phyloP scores from a whole-genome alignment of 2,797 vertebrate genomes.

The Thaleichthys pacificus region DNA sequence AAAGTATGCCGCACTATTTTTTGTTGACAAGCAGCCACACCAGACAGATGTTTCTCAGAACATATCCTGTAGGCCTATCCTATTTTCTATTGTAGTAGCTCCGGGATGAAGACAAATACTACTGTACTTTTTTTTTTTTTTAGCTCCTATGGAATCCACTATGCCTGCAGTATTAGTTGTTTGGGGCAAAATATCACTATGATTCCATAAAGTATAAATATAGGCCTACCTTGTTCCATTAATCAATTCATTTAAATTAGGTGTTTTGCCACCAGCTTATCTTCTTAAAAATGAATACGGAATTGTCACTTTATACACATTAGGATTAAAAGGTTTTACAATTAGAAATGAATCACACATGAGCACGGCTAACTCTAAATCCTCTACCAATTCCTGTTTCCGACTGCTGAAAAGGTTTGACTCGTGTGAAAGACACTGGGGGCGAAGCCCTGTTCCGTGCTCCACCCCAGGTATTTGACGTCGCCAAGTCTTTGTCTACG shows the following conservation, averaged over 20 bases:
- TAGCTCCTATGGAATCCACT: too few species aligned
- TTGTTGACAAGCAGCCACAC: slow-evolving; percentile 47
- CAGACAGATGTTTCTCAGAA: neutral
- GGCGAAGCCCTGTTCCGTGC: slow-evolving; percentile 50
- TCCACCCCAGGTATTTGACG: slow-evolving; percentile 75
- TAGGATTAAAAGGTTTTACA: neutral
- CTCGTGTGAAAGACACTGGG: neutral
- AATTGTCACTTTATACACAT: neutral
- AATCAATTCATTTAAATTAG: neutral
- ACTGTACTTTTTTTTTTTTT: too few species aligned
- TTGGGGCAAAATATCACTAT: too few species aligned
- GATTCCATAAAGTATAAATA: neutral
- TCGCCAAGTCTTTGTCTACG: slow-evolving; percentile 76
- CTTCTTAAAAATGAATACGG: neutral
- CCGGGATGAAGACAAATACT: neutral
- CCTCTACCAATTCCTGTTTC: slow-evolving; percentile 61
- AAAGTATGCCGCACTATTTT: slow-evolving; percentile 40
- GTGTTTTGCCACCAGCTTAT: neutral
- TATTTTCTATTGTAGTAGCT: neutral
- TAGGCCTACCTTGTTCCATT: neutral
- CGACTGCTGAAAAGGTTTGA: neutral
- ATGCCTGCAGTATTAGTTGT: too few species aligned
- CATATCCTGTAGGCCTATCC: neutral
- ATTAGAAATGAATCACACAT: neutral
- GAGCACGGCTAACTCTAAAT: slow-evolving; percentile 15